phyloP scores from a whole-genome alignment of 1,140 invertebrate genomes.

The Phocides pigmalion region DNA sequence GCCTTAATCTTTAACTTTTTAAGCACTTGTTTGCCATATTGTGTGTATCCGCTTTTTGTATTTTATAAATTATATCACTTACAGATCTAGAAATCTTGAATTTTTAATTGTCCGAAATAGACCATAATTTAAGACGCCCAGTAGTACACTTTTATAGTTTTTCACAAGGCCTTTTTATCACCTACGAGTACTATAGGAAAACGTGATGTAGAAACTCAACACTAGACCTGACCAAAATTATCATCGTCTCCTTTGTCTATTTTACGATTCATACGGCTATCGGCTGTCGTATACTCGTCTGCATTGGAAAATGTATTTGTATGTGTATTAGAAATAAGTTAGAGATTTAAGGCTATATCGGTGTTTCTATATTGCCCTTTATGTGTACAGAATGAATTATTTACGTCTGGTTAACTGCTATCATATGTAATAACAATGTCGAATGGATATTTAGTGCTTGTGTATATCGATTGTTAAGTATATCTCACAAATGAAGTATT shows the following conservation, averaged over 20 bases:
- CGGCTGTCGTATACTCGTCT: background rate
- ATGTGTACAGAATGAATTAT: slow-evolving; percentile 21
- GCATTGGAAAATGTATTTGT: slow-evolving; percentile 13
- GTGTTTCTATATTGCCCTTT: slow-evolving; percentile 21
- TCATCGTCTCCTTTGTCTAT: too few relatives aligned
- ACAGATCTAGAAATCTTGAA: slow-evolving; percentile 4
- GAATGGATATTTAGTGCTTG: slow-evolving; percentile 20
- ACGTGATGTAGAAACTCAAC: background rate
- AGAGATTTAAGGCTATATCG: slow-evolving; percentile 31
- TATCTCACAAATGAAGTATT: too few relatives aligned
- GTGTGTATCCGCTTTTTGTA: slow-evolving; percentile 16
- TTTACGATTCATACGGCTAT: too few relatives aligned
- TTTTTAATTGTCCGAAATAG: too few relatives aligned
- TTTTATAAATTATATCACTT: slow-evolving; percentile 1
- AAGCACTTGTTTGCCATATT: slow-evolving; percentile 18
- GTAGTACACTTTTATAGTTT: background rate
- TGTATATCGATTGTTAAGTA: slow-evolving; percentile 9
- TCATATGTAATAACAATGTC: slow-evolving; percentile 32
- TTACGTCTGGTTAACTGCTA: slow-evolving; percentile 32
- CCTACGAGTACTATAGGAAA: background rate
- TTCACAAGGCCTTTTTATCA: background rate
- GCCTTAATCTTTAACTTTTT: slow-evolving; percentile 32
- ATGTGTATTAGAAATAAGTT: slow-evolving; percentile 27
- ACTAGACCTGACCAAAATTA: too few relatives aligned
- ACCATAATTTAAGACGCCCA: background rate